Evolutionary conservation across 2,113 vertebrate species (phyloP).

Genomic region (Cyprinus carpio): DNA sequence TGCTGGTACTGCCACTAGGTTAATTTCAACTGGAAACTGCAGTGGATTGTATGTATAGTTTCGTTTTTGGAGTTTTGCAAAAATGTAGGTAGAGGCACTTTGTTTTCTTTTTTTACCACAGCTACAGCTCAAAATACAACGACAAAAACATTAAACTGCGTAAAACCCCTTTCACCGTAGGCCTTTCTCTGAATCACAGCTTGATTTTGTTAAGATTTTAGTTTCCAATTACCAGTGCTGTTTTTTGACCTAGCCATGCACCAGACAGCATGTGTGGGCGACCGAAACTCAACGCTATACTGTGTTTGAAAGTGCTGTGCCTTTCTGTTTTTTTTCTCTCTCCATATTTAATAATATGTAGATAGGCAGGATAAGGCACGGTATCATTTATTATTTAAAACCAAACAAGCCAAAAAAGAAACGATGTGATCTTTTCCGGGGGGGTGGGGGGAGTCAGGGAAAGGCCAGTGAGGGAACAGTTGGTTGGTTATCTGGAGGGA

Average conservation of each 20-base stretch:
- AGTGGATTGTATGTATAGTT: not conserved
- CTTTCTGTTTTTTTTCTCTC: constrained; percentile 14
- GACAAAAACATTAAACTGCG: constrained; percentile 71
- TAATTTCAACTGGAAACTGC: not conserved
- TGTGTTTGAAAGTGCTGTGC: constrained; percentile 26
- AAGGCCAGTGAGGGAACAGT: constrained; percentile 57
- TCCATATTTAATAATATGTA: constrained; percentile 56
- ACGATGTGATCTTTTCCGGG: constrained; percentile 29
- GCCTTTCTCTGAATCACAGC: constrained; percentile 56
- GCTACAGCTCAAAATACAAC: constrained; percentile 64
- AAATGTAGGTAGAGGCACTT: not conserved
- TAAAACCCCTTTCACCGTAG: constrained; percentile 38
- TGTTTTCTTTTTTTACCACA: not conserved
- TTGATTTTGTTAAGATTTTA: constrained; percentile 66
- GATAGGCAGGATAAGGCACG: constrained; percentile 50
- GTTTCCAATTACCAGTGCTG: constrained; percentile 57
- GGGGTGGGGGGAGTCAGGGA: constrained; percentile 49
- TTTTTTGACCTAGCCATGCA: constrained; percentile 61
- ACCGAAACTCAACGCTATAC: constrained; percentile 45
- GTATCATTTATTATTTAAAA: constrained; percentile 58
- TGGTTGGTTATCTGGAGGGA: constrained; percentile 58
- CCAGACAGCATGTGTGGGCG: constrained; percentile 52
- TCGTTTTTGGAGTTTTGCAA: not conserved
- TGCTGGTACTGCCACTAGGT: not conserved
- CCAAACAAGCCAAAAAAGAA: constrained; percentile 54